Base-by-base conservation (phyloP, 2,797 vertebrate species). In the Tragelaphus oryx region DNA sequence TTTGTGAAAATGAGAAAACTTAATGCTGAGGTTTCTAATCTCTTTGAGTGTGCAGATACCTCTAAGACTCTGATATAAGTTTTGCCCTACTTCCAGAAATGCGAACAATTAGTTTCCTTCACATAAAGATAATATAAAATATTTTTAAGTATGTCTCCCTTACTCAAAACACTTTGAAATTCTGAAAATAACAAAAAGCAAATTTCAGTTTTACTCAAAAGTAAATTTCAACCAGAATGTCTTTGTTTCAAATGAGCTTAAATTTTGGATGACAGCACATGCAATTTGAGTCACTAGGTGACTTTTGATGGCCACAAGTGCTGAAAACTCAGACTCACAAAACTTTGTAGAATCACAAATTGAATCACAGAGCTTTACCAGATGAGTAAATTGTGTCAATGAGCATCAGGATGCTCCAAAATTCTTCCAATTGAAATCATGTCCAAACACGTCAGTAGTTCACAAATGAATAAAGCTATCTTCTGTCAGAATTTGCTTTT, bases 161-260 rank as follows among this genome's bases (percentile, higher is more conserved):
- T 16, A 28, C 20, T 65, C 22, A 93, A 93, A 92, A 60, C 16
- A 33, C 11, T 89, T 22, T 87, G 26, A 85, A 92, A 65, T 46
- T 81, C 17, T 68, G 20, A 88, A 95, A 86, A 81, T 41, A 89
- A 48, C 6, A 41, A 54, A 90, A 96, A 41, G 1, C 2, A 86
- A 68, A 80, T 48, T 83, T 80, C 68, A 79, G 85, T 81, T 80
- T 89, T 83, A 4, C 14, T 91, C 6, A 52, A 91, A 81, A 48
- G 1, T 20, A 54, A 71, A 79, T 94, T 93, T 93, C 37, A 85
- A 37, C 81, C 59, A 88, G n/a, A 55, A 50, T 60, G 18, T 24
- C 44, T 60, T 93, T 89, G 8, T 89, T 95, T 91, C 48, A 46
- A 82, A 90, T 65, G 65, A 96, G 3, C 68, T 97, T 82, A 74